A percentile compares a stretch with the other conserved stretches of the same genome.
Evolutionary conservation across 2,113 vertebrate genomes (phyloP).

Genomic region (Lepidothrix coronata): DNA sequence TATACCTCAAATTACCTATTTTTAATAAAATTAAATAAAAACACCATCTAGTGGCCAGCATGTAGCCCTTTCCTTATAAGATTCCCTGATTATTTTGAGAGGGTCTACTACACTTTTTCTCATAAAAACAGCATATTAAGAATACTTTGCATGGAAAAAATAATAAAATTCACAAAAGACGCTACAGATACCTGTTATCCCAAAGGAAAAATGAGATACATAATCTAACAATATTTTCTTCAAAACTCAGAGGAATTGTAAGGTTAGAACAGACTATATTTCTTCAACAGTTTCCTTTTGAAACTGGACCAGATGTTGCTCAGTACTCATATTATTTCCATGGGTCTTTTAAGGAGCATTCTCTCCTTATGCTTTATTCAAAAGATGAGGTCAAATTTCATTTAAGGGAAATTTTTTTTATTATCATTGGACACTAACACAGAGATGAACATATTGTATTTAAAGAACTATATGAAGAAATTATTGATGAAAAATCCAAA

Average conservation of each 20-base stretch:
- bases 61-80: neutral
- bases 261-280: neutral
- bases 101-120: neutral
- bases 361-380: neutral
- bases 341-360: neutral
- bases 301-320: neutral
- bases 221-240: neutral
- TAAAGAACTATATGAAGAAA: neutral
- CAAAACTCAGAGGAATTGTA: neutral
- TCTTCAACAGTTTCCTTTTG: neutral
- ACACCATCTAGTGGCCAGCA: neutral
- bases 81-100: neutral
- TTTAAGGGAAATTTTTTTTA: neutral
- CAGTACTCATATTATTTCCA: neutral
- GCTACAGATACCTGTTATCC: neutral
- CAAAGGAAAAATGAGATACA: neutral
- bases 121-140: neutral
- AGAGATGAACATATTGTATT: neutral
- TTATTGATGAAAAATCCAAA: neutral
- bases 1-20: neutral
- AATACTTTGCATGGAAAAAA: neutral
- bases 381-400: neutral
- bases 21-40: neutral
- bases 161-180: neutral
- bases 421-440: neutral